Base-by-base conservation (phyloP, 53 echinoderm and acorn worm species). In the Crossaster papposus region DNA sequence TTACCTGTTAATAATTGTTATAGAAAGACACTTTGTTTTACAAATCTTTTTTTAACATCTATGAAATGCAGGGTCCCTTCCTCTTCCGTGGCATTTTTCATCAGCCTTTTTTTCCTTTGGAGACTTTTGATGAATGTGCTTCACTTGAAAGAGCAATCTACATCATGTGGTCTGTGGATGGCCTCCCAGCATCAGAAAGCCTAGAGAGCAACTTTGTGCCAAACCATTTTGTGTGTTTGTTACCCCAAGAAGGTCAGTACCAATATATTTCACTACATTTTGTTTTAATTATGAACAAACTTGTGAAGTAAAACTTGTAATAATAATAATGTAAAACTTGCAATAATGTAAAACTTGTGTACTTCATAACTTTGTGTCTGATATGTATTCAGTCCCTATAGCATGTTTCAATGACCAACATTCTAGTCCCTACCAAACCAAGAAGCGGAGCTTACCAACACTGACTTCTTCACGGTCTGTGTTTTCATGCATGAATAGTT, bases 71-170 rank as follows among this genome's bases (percentile, higher is more conserved):
- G 38, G 38, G 2, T 7, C 38, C 38, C 3, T 38, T 38, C 7
- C 38, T 38, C 3, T 38, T 38, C 38, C 38, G 38, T 38, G 38
- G 38, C 2, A 38, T 38, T 4, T 38, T 38, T 38, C 38, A 38
- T 7, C 64, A 64, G 64, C 3, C 64, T 2, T 9, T 64, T 3
- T 64, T 64, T 9, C 64, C 64, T 64, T 64, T 64, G 64, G 11
- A 64, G 64, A 64, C 64, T 3, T 64, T 64, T 4, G 11, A 64
- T 6, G 64, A 2, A 64, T 64, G 4, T 64, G 64, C 64, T 13
- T 64, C 64, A 24, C 64, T 64, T 64, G 64, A 64, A 64, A 64
- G 64, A 64, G 64, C 64, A 64, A 64, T 64, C 64, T 64, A 64
- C 64, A 64, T 64, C 64, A 4, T 64, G 11, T 64, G 64, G 64